Conservation (phyloP, 2,888 invertebrate genomes). For the Sympetrum striolatum region DNA sequence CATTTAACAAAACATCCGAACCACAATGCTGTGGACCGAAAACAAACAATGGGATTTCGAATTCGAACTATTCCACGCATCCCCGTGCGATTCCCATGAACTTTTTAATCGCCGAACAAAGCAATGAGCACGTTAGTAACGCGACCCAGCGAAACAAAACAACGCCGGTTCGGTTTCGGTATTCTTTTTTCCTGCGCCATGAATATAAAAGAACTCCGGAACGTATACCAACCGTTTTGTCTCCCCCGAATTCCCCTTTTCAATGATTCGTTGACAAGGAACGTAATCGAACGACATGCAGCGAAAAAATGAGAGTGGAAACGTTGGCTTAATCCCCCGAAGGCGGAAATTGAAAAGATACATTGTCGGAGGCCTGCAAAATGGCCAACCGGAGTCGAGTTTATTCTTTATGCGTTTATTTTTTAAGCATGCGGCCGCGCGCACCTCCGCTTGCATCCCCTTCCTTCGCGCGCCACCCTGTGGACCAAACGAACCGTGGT, state of each 20-base stretch:
- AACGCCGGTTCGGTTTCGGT: not conserved
- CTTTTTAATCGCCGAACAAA: slow-evolving; percentile 24
- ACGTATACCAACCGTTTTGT: slow-evolving; percentile 13
- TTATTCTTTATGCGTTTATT: not conserved
- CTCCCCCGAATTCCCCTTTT: not conserved
- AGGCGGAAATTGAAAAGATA: slow-evolving; percentile 24
- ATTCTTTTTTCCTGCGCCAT: not conserved
- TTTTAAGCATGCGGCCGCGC: not conserved
- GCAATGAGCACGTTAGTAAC: not conserved
- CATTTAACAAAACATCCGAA: not conserved
- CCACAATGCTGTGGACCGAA: not conserved
- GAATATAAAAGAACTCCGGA: not conserved
- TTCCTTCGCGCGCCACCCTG: not conserved
- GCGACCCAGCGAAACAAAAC: not conserved
- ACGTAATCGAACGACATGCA: slow-evolving; percentile 1
- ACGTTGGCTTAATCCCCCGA: slow-evolving; percentile 15
- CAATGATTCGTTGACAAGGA: slow-evolving; percentile 21
- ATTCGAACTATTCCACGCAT: slow-evolving; percentile 8
- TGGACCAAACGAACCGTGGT: slow-evolving; percentile 30
- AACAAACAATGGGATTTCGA: not conserved
- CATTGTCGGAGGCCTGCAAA: slow-evolving; percentile 16
- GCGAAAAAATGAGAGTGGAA: not conserved
- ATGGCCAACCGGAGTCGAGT: not conserved
- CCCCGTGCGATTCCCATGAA: not conserved
- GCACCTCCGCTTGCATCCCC: not conserved